Base-by-base conservation (phyloP, 2,797 vertebrate species). In the Phoeniculus purpureus region DNA sequence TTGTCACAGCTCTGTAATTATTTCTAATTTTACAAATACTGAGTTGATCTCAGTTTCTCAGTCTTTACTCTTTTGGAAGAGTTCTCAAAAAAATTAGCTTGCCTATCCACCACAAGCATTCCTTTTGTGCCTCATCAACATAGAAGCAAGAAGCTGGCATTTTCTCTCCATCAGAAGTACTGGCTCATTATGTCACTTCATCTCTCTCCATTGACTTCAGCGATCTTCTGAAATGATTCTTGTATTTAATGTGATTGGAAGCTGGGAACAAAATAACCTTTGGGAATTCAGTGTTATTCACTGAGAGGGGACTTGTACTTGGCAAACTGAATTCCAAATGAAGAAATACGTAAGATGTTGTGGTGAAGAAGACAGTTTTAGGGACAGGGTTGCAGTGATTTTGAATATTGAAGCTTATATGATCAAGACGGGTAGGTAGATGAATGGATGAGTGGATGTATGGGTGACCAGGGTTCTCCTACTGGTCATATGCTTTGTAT, bases 401-500 rank as follows among this genome's bases (percentile, higher is more conserved):
- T 74, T 75, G 45, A 81, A 72, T 22, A 51, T 0, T 37, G 47
- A 91, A 15, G 11, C 27, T 67, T 90, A 13, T 21, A 15, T 3
- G 1, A 6, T 60, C 13, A 54, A 23, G 73, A 23, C 43, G 66
- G 34, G 27, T 32, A 48, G 32, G 2, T 54, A 34, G 31, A 29
- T 22, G 43, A 18, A 34, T 54, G 54, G 25, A 48, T 26, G 34
- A 54, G 10, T 22, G 43, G 15, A 34, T 54, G 54, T 21, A 52
- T 26, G 34, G 56, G 10, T 45, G 43, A 51, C 45, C 26, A 29
- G 64, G 72, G 51, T 92, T 98, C 50, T 83, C 22, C 43, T 43
- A 18, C 21, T 76, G 32, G 34, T 60, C 32, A 18, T 40, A 55
- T 43, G 13, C 26, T 93, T 75, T 94, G 73, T 92, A 61, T 96